Evolutionary conservation across 2,888 invertebrate genomes (phyloP).

Genomic region (Portevinia maculata): DNA sequence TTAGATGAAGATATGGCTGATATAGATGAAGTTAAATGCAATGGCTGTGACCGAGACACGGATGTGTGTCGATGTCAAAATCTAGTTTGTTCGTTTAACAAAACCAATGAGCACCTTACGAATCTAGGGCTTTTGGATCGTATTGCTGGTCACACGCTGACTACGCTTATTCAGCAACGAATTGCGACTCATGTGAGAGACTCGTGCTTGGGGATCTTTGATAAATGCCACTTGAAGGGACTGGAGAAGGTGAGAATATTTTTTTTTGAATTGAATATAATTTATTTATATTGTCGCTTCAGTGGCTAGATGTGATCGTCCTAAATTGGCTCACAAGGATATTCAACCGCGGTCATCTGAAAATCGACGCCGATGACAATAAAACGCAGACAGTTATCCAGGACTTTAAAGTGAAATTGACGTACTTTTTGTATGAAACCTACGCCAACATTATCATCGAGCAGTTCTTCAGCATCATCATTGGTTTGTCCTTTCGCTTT

Average conservation of each 20-base stretch:
- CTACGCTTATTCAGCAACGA: constrained; percentile 91
- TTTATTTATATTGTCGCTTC: constrained; percentile 73
- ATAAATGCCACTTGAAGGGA: constrained; percentile 90
- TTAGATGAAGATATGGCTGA: constrained; percentile 83
- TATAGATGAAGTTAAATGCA: constrained; percentile 86
- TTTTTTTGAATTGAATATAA: neutral
- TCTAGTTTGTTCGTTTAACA: constrained; percentile 86
- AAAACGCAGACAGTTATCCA: constrained; percentile 85
- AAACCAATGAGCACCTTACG: constrained; percentile 90
- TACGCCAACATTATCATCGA: constrained; percentile 94
- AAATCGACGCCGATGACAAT: constrained; percentile 84
- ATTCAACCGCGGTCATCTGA: constrained; percentile 87
- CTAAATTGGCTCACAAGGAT: constrained; percentile 94
- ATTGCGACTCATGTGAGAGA: constrained; percentile 93
- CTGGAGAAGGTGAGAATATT: constrained; percentile 87
- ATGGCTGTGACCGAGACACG: constrained; percentile 88
- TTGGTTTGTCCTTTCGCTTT: constrained; percentile 86
- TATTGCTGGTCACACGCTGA: constrained; percentile 92
- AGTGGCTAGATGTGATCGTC: constrained; percentile 94
- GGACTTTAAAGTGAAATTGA: constrained; percentile 89
- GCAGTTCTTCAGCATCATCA: constrained; percentile 97
- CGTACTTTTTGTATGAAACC: constrained; percentile 92
- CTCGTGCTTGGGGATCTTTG: constrained; percentile 93
- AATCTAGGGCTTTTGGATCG: constrained; percentile 91
- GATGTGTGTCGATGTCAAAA: constrained; percentile 85